Percentiles rank a stretch among this genome's conserved stretches.
These are phyloP conservation scores for Tholera decimalis DNA, from an alignment of 2,888 invertebrate genomes.

Conservation along the genomic window DNA sequence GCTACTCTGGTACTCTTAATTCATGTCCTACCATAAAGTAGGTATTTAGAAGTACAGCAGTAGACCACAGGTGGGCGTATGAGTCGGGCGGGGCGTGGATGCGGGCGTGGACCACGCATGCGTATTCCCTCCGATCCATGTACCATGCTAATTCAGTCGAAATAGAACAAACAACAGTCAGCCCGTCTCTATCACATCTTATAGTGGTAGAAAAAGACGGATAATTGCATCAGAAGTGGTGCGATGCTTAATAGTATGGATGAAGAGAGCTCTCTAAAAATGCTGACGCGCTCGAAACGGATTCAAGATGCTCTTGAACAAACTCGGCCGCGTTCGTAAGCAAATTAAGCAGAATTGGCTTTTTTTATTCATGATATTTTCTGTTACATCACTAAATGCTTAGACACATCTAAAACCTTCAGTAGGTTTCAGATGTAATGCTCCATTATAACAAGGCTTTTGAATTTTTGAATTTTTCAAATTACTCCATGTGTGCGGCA, in stretches of 20 bases:
- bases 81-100: constrained; percentile 83
- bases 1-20: not conserved
- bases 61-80: constrained; percentile 89
- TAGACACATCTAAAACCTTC: too few species aligned
- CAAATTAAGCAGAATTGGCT: constrained; percentile 82
- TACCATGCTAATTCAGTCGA: constrained; percentile 71
- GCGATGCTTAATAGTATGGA: constrained; percentile 73
- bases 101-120: constrained; percentile 87
- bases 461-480: too few species aligned
- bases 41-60: constrained; percentile 77
- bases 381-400: not conserved
- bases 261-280: constrained; percentile 79
- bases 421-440: too few species aligned
- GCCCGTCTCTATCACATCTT: constrained; percentile 80
- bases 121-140: constrained; percentile 75
- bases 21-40: constrained; percentile 63
- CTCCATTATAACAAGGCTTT: not conserved
- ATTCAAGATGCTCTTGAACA: constrained; percentile 79
- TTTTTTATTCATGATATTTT: constrained; percentile 66
- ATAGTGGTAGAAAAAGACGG: constrained; percentile 82
- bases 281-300: constrained; percentile 80
- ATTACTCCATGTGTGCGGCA: constrained; percentile 1
- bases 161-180: constrained; percentile 76
- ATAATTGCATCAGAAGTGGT: constrained; percentile 73
- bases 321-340: constrained; percentile 87